phyloP scores from a whole-genome alignment of 2,888 invertebrate species.

The Pristionchus mayeri region DNA sequence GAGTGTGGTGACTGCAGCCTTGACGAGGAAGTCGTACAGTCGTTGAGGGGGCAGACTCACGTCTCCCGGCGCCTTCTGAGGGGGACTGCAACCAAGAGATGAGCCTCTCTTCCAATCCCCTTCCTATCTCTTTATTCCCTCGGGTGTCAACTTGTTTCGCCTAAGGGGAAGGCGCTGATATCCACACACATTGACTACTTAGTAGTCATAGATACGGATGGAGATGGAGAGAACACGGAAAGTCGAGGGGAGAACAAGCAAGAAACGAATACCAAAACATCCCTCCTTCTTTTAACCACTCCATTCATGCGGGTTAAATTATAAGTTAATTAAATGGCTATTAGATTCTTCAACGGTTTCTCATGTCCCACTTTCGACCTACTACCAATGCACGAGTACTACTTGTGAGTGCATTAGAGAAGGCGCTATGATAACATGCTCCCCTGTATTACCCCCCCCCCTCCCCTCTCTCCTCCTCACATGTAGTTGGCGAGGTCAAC shows the following conservation, averaged over 20 bases:
- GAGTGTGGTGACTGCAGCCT: constrained; percentile 38
- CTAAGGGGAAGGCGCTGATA: no score
- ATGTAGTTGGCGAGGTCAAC: constrained; percentile 5
- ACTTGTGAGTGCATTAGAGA: no score
- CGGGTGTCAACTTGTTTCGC: no score
- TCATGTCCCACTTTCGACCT: not conserved
- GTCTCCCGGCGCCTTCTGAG: constrained; percentile 46
- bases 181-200: no score
- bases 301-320: no score
- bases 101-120: not conserved
- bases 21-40: constrained; percentile 40
- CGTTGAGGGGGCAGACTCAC: not conserved
- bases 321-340: not conserved
- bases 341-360: not conserved
- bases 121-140: not conserved
- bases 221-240: not conserved
- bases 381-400: not conserved
- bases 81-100: constrained; percentile 33
- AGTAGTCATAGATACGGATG: not conserved
- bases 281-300: no score
- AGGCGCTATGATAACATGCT: no score
- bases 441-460: not conserved
- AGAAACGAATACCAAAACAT: no score
- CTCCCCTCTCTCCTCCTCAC: not conserved
- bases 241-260: not conserved